Evolutionary conservation across 2,888 invertebrate species (phyloP), one percentile per base, ranked within the genome.

Genomic region (Ophion costatus): DNA sequence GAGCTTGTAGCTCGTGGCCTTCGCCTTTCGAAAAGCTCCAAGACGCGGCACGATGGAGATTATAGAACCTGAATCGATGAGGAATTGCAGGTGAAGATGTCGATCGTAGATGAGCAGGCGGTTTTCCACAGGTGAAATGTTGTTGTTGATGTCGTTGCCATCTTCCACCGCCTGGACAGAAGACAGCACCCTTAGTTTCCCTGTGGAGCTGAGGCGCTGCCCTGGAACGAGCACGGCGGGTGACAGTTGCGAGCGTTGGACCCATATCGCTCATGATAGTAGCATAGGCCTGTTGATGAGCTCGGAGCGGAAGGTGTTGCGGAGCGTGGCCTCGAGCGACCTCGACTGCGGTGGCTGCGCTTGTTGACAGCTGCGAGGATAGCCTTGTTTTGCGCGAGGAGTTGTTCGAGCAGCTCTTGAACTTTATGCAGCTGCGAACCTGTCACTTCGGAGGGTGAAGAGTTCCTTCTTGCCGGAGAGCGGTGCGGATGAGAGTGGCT

Each of bases 161-260:
- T 45, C 14, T 80, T 45, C 71, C 33, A 83, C 75, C 33, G 64
- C 64, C n/a, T 71, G 76, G 7, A 82, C 77, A 11, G 82, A 73
- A 14, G 75, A 83, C 6, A 79, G 9, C 1, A 67, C 69, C 0
- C 73, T 10, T 1, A 51, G 1, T 6, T 70, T 79, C 9, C 64
- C 69, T 42, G 42, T 42, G 42, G 42, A 42, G 42, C 10, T 42
- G 42, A 6, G 42, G 42, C 42, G 42, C 42, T 42, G 42, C 42
- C 4, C 42, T 42, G 42, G 4, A 42, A 42, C 10, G 42, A 42
- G 42, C 42, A 42, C 42, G 42, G 42, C 42, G 1, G 42, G 42
- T 42, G 42, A 42, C 42, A 42, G 42, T 42, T 42, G 42, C 42
- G 42, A 42, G 42, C 42, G 42, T 4, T 42, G 42, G 42, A 10